phyloP scores from a whole-genome alignment of 2,797 vertebrate species.

The Megalops cyprinoides region DNA sequence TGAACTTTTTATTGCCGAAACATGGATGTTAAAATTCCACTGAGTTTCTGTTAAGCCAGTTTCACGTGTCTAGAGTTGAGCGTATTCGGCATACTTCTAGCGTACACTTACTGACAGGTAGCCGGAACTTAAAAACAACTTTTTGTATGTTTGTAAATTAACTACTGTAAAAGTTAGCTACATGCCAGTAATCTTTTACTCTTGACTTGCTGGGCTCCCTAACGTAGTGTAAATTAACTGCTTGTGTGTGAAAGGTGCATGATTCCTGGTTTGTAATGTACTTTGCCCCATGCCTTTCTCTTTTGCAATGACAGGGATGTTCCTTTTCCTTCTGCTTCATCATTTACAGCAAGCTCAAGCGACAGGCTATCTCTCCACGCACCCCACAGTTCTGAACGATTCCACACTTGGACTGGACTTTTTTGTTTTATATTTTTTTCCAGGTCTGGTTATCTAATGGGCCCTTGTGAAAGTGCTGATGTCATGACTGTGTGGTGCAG shows the following conservation, averaged over 20 bases:
- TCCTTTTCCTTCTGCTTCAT: not conserved
- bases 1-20: too few relatives aligned
- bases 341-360: too few relatives aligned
- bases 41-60: too few relatives aligned
- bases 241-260: conserved; percentile 29
- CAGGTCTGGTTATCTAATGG: conserved; percentile 7
- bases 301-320: not conserved
- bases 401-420: too few relatives aligned
- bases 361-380: not conserved
- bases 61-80: not conserved
- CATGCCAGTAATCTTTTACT: not conserved
- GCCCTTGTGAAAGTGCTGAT: conserved; percentile 7
- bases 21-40: too few relatives aligned
- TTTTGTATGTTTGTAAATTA: not conserved
- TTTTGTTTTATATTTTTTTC: too few relatives aligned
- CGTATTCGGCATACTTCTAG: not conserved
- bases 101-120: not conserved
- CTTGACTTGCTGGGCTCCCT: not conserved
- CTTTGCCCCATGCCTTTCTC: conserved; percentile 56
- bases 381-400: too few relatives aligned
- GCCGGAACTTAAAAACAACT: not conserved
- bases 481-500: conserved; percentile 2
- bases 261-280: conserved; percentile 41
- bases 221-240: not conserved
- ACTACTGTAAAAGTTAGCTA: not conserved